phyloP scores from a whole-genome alignment of 2,888 invertebrate genomes.

The Piscicola geometra region DNA sequence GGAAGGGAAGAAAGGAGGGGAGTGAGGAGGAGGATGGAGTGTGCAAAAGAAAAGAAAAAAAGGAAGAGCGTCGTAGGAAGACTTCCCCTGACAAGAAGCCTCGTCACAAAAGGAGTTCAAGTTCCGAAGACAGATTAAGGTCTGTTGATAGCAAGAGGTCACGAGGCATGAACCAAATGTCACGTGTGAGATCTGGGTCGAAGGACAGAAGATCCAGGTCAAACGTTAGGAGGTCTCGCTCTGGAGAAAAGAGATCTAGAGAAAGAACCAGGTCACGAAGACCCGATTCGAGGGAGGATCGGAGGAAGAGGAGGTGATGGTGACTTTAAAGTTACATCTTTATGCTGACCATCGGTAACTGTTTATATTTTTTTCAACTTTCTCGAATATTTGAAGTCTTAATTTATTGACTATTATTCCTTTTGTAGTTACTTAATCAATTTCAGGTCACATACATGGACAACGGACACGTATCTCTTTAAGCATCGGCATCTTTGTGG shows the following conservation, averaged over 20 bases:
- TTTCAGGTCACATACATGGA: too few species aligned
- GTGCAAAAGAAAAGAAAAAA: slow-evolving; percentile 18
- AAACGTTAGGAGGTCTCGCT: slow-evolving; percentile 5
- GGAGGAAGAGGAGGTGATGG: too few species aligned
- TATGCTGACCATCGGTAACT: neutral
- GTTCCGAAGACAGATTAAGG: slow-evolving; percentile 1
- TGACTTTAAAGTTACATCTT: neutral
- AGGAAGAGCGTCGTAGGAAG: slow-evolving; percentile 6
- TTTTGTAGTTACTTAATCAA: too few species aligned
- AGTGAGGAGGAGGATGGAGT: slow-evolving; percentile 15
- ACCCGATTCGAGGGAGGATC: too few species aligned
- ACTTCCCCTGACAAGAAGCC: neutral
- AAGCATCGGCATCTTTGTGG: too few species aligned
- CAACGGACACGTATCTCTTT: too few species aligned
- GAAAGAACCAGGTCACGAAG: too few species aligned
- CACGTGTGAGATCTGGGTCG: slow-evolving; percentile 11
- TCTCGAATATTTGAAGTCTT: too few species aligned
- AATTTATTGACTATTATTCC: too few species aligned
- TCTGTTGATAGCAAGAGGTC: neutral
- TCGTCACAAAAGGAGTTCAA: slow-evolving; percentile 29
- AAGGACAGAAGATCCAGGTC: slow-evolving; percentile 8
- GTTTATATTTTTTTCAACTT: too few species aligned
- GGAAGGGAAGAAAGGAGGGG: neutral
- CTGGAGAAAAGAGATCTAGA: neutral
- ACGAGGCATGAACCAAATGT: neutral